A percentile compares a stretch with the other conserved stretches of the same genome.
Evolutionary conservation across 2,113 vertebrate species (phyloP).

Genomic region (Recurvirostra avosetta): DNA sequence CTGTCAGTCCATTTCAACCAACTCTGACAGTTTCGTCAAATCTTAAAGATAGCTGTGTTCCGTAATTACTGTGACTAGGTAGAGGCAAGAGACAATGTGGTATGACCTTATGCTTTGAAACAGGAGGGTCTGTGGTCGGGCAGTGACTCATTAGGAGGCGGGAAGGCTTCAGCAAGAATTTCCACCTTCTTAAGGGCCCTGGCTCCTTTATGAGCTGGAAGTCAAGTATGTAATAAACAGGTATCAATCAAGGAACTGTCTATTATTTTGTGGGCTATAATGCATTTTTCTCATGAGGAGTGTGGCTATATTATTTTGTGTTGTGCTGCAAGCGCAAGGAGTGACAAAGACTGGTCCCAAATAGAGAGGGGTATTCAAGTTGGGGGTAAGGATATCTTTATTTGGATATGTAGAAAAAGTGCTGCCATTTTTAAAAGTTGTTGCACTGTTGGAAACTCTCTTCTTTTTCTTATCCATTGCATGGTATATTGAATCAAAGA

Average conservation of each 20-base stretch:
- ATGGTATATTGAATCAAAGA: background rate
- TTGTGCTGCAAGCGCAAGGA: background rate
- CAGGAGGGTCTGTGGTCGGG: accelerated
- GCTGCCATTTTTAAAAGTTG: background rate
- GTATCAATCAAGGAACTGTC: background rate
- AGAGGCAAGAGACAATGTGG: background rate
- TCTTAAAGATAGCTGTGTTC: background rate
- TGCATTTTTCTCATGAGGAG: background rate
- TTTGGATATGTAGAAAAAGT: background rate
- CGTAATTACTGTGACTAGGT: background rate
- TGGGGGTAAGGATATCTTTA: background rate
- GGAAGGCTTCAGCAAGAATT: background rate
- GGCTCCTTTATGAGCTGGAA: background rate
- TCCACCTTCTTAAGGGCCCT: background rate
- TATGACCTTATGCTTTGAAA: background rate
- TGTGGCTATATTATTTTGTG: background rate
- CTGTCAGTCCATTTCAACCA: background rate
- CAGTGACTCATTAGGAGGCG: background rate
- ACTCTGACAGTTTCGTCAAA: background rate
- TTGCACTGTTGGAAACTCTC: background rate
- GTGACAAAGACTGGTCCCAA: background rate
- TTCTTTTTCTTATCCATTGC: background rate
- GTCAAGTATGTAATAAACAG: background rate
- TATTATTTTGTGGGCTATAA: background rate
- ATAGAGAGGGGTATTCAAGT: background rate